A percentile compares a stretch with the other conserved stretches of the same genome.
These are phyloP conservation scores for Chydorus sphaericus DNA, from an alignment of 2,888 invertebrate genomes.

Conservation along the genomic window DNA sequence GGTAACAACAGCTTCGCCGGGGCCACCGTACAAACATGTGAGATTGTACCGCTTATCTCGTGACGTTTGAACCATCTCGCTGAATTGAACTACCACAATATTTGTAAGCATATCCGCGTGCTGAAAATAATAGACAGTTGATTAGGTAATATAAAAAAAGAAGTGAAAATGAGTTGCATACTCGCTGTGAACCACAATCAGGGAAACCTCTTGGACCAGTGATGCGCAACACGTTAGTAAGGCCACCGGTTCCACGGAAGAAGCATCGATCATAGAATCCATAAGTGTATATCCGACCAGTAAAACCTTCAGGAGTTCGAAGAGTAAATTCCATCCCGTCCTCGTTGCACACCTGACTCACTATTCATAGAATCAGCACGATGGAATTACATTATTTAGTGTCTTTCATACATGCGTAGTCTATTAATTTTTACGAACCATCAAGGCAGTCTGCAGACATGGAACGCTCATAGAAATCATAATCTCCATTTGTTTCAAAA, in stretches of 20 bases:
- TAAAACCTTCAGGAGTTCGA: constrained; percentile 72
- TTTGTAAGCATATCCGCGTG: constrained; percentile 87
- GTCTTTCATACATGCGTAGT: too few relatives aligned
- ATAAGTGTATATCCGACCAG: constrained; percentile 79
- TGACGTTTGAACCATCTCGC: constrained; percentile 80
- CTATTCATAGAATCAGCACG: constrained; percentile 32
- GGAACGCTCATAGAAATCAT: constrained; percentile 57
- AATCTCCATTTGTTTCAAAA: constrained; percentile 56
- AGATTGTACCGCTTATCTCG: constrained; percentile 80
- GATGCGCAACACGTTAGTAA: constrained; percentile 63
- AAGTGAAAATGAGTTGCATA: constrained; percentile 26
- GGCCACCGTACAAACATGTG: constrained; percentile 80
- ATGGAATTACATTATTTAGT: background rate
- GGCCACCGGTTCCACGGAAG: constrained; percentile 78
- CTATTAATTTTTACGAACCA: constrained; percentile 39
- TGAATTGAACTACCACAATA: constrained; percentile 84
- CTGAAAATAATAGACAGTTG: constrained; percentile 30
- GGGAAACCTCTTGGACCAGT: constrained; percentile 85
- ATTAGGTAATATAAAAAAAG: too few relatives aligned
- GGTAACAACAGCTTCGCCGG: constrained; percentile 82
- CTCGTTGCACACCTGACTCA: constrained; percentile 79
- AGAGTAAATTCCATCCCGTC: constrained; percentile 89
- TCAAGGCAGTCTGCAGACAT: constrained; percentile 67
- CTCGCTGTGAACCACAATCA: constrained; percentile 78
- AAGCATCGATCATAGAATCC: constrained; percentile 82